Evolutionary conservation across 2,888 invertebrate genomes (phyloP).

Genomic region (Sceliomorpha sp.): DNA sequence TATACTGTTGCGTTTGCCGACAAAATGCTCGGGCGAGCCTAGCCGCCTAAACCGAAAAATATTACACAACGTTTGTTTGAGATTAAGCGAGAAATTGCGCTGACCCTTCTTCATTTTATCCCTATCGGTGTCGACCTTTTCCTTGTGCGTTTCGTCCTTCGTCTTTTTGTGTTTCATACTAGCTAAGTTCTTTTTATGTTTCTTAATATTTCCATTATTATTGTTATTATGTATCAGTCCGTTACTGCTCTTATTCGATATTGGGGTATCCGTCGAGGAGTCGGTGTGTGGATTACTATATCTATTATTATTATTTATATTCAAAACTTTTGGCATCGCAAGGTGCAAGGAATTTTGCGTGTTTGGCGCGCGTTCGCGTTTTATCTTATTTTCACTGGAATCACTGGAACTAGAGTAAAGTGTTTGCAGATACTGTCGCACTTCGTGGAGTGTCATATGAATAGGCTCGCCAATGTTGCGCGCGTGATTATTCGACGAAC

Average conservation of each 20-base stretch:
- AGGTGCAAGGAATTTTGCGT: constrained; percentile 68
- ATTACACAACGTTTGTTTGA: constrained; percentile 92
- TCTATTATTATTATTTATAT: constrained; percentile 78
- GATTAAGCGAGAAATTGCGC: constrained; percentile 86
- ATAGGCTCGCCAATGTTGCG: constrained; percentile 87
- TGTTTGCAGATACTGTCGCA: constrained; percentile 90
- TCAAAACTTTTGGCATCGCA: constrained; percentile 75
- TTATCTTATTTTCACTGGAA: constrained; percentile 82
- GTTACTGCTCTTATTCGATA: constrained; percentile 80
- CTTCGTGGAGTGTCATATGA: constrained; percentile 92
- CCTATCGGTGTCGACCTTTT: constrained; percentile 77
- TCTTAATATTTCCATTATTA: constrained; percentile 83
- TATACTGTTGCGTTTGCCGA: constrained; percentile 75
- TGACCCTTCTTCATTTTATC: constrained; percentile 84
- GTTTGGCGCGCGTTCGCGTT: constrained; percentile 71
- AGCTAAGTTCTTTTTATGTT: constrained; percentile 83
- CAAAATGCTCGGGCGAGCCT: constrained; percentile 81
- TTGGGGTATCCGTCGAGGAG: constrained; percentile 74
- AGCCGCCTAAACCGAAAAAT: constrained; percentile 87
- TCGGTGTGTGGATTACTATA: constrained; percentile 80
- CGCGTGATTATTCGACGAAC: constrained; percentile 81
- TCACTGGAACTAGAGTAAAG: constrained; percentile 89
- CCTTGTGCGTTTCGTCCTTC: constrained; percentile 72
- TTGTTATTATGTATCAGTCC: constrained; percentile 81
- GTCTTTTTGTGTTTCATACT: constrained; percentile 83